Evolutionary conservation across 2,113 vertebrate species (phyloP).

Genomic region (Pachypanchax playfairii): DNA sequence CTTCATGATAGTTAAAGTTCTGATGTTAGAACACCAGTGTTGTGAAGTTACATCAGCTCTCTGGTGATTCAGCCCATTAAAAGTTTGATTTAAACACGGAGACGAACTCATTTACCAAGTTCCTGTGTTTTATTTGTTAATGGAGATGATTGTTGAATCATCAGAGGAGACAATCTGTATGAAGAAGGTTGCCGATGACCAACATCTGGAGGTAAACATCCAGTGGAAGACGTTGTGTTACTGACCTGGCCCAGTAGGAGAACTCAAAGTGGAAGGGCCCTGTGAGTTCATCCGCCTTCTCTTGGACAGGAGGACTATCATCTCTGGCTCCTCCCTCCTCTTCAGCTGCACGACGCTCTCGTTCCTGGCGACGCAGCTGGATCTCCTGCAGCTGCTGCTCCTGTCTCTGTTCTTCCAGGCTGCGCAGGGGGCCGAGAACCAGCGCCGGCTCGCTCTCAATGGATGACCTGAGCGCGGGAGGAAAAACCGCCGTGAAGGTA

Average conservation of each 20-base stretch:
- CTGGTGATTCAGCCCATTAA: no score
- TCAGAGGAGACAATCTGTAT: no score
- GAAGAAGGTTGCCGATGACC: no score
- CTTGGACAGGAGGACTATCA: constrained; percentile 83
- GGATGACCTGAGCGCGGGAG: constrained; percentile 83
- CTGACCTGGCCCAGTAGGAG: constrained; percentile 96
- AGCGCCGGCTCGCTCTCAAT: constrained; percentile 97
- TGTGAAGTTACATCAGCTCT: not conserved
- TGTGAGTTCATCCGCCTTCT: constrained; percentile 89
- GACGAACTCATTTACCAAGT: no score
- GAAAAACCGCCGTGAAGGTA: not conserved
- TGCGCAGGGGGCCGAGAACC: constrained; percentile 91
- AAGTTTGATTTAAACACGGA: no score
- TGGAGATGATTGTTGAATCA: no score
- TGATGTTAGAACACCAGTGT: not conserved
- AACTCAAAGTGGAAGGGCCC: constrained; percentile 95
- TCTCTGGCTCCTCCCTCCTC: constrained; percentile 78
- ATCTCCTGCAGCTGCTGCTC: constrained; percentile 96
- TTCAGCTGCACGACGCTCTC: constrained; percentile 80
- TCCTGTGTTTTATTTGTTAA: no score
- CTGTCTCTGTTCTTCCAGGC: constrained; percentile 86
- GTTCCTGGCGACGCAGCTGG: constrained; percentile 86
- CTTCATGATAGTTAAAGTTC: not conserved
- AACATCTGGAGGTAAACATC: no score
- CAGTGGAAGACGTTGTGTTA: not conserved